A percentile compares a stretch with the other conserved stretches of the same genome.
Evolutionary conservation across 2,797 vertebrate genomes (phyloP).

Genomic region (Falco columbarius): DNA sequence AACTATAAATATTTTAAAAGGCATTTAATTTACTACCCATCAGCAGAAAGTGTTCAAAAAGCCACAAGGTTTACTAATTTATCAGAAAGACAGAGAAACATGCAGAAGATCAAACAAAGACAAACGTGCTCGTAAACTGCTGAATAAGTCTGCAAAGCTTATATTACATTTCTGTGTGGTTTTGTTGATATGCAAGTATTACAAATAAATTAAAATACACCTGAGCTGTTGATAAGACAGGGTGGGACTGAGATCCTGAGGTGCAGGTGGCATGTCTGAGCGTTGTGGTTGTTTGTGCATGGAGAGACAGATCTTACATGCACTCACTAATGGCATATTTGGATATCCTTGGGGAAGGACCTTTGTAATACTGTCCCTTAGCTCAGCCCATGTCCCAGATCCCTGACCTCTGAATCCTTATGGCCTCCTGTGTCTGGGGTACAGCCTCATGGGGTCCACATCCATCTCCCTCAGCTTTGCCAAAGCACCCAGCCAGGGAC

Average conservation of each 20-base stretch:
- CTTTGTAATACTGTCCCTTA: background rate
- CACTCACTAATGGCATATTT: background rate
- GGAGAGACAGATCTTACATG: background rate
- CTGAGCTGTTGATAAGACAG: constrained; percentile 28
- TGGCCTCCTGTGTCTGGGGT: background rate
- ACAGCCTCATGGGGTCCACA: background rate
- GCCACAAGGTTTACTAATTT: constrained; percentile 64
- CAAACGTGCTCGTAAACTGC: constrained; percentile 48
- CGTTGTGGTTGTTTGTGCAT: constrained; percentile 21
- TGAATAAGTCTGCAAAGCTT: constrained; percentile 37
- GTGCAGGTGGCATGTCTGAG: background rate
- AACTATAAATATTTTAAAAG: constrained; percentile 65
- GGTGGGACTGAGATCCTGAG: constrained; percentile 23
- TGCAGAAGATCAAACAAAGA: constrained; percentile 53
- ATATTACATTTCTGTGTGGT: constrained; percentile 36
- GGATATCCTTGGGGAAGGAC: background rate
- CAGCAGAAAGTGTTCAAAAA: constrained; percentile 64
- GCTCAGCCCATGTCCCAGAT: background rate
- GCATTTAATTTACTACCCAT: constrained; percentile 63
- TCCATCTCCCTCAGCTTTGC: background rate
- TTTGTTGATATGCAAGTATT: constrained; percentile 45
- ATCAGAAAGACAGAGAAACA: constrained; percentile 57
- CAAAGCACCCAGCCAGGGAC: background rate
- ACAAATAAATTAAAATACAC: constrained; percentile 43
- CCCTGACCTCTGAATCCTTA: background rate